These are phyloP conservation scores for Spea multiplicata DNA, from an alignment of 2,113 vertebrate species.

Conservation along the genomic window DNA sequence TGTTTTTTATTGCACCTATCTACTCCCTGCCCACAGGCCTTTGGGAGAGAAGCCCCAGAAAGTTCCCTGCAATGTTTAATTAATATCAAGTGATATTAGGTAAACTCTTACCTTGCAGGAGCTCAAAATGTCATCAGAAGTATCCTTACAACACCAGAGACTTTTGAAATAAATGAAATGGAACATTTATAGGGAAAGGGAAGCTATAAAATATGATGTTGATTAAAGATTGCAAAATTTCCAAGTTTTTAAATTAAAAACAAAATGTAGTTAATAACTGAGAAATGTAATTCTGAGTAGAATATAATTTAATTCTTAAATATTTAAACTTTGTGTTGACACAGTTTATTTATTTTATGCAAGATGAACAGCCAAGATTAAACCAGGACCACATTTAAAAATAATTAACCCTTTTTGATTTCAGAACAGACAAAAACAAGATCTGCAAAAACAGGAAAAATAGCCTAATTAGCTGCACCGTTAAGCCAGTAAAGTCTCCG, in stretches of 20 bases:
- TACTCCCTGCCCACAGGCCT: no score
- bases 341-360: neutral
- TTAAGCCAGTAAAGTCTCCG: no score
- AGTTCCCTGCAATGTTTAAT: no score
- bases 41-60: no score
- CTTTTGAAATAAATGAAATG: rapidly evolving
- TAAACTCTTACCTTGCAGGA: neutral
- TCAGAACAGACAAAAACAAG: neutral
- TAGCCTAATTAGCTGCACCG: no score
- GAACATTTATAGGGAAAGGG: neutral
- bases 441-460: no score
- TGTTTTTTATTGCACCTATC: no score
- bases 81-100: no score
- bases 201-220: neutral
- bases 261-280: neutral
- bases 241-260: neutral
- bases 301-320: neutral
- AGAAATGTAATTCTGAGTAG: rapidly evolving
- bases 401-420: neutral
- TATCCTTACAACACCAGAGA: rapidly evolving
- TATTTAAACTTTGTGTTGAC: neutral
- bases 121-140: slow-evolving; percentile 40
- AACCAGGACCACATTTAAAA: neutral
- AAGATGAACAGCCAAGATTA: neutral
- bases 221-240: slow-evolving; percentile 24